Evolutionary conservation across 2,888 invertebrate genomes (phyloP).

Genomic region (Notocelia uddmanniana): DNA sequence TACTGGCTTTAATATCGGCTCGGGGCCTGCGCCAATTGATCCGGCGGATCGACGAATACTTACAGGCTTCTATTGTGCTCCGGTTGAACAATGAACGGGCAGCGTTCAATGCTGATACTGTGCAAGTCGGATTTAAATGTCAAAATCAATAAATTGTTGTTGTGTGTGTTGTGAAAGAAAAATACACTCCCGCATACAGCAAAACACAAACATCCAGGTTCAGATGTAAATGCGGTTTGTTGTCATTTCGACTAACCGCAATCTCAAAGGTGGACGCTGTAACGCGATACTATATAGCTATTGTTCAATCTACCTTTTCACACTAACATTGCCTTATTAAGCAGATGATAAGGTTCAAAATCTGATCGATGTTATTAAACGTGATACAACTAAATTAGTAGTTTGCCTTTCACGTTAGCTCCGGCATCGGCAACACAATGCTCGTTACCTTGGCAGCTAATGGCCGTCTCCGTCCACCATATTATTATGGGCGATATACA

Average conservation of each 20-base stretch:
- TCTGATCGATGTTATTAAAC: background rate
- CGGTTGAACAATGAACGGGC: conserved; percentile 5
- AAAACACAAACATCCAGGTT: background rate
- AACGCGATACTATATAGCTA: background rate
- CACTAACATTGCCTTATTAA: background rate
- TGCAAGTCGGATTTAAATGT: conserved; percentile 14
- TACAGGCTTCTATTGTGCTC: conserved; percentile 21
- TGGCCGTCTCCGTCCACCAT: conserved; percentile 59
- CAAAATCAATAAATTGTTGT: conserved; percentile 14
- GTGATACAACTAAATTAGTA: conserved; percentile 37
- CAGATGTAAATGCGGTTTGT: background rate
- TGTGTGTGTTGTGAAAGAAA: too few species aligned
- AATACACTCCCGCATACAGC: background rate
- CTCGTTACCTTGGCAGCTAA: conserved; percentile 66
- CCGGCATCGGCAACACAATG: conserved; percentile 50
- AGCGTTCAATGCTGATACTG: conserved; percentile 12
- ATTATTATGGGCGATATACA: conserved; percentile 54
- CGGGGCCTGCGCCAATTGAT: conserved; percentile 20
- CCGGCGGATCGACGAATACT: conserved; percentile 12
- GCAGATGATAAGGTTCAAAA: background rate
- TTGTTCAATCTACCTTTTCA: background rate
- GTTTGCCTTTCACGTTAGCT: conserved; percentile 38
- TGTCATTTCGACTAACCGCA: conserved; percentile 9
- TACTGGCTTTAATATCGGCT: conserved; percentile 18
- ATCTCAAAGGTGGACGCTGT: background rate